phyloP scores from a whole-genome alignment of 2,113 vertebrate genomes.

The Petrocephalus zakoni region DNA sequence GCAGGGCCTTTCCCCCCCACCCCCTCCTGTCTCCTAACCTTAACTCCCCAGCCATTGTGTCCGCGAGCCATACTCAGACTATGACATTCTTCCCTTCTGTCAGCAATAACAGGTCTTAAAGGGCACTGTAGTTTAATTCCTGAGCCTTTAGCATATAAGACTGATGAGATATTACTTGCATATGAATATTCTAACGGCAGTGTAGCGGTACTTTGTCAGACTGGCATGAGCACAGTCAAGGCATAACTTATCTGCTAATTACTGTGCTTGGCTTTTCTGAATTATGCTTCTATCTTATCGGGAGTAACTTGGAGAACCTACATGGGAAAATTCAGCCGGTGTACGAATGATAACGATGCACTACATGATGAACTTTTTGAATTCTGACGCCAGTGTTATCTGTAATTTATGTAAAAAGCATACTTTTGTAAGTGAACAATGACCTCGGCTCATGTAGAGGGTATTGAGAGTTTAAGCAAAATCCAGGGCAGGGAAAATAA shows the following conservation, averaged over 20 bases:
- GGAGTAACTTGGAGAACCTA: background rate
- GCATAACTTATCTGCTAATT: background rate
- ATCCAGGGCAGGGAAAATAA: background rate
- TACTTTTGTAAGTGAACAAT: background rate
- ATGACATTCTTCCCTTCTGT: background rate
- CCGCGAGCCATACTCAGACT: background rate
- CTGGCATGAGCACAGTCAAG: background rate
- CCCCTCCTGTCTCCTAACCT: background rate
- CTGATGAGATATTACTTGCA: background rate
- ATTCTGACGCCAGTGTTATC: background rate
- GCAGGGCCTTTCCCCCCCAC: background rate
- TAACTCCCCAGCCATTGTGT: background rate
- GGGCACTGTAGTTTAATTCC: background rate
- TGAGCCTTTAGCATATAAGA: background rate
- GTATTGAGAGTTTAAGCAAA: constrained; percentile 3
- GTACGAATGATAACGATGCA: background rate
- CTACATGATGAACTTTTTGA: background rate
- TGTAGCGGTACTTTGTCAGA: background rate
- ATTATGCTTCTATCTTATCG: background rate
- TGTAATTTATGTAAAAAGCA: background rate
- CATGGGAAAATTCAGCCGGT: background rate
- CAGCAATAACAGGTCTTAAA: background rate
- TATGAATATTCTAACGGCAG: background rate
- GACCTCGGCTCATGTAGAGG: background rate
- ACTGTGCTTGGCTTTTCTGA: background rate